phyloP scores from a whole-genome alignment of 2,888 invertebrate genomes.

The Petrophora chlorosata region DNA sequence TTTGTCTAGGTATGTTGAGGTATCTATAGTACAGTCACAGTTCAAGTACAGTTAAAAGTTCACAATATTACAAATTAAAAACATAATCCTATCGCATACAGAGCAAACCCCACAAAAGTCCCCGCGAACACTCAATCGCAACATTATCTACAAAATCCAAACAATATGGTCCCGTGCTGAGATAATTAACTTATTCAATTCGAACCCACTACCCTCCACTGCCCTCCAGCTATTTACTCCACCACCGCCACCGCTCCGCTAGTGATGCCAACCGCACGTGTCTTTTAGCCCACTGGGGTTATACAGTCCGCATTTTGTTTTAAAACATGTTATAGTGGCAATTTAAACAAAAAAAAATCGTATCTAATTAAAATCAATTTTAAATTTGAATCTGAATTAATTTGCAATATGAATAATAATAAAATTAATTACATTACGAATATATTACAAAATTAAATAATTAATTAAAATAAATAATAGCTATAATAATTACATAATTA shows the following conservation, averaged over 20 bases:
- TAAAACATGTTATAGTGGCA: no score
- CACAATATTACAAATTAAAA: no score
- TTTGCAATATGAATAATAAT: no score
- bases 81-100: background rate
- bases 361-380: background rate
- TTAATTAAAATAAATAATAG: no score
- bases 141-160: conserved; percentile 30
- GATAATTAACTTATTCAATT: conserved; percentile 39
- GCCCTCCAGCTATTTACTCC: conserved; percentile 25
- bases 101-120: background rate
- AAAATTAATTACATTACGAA: no score
- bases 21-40: no score
- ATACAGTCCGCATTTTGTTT: background rate
- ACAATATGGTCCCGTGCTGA: conserved; percentile 18
- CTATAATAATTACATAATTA: no score
- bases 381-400: no score
- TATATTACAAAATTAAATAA: no score
- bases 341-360: no score
- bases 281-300: background rate
- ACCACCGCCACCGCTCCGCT: conserved; percentile 4
- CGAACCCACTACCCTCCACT: conserved; percentile 14
- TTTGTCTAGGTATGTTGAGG: no score
- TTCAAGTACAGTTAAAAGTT: no score
- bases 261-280: conserved; percentile 18
- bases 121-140: background rate